A percentile compares a stretch with the other conserved stretches of the same genome.
Evolutionary conservation across 2,888 invertebrate species (phyloP).

Genomic region (Galerucella calmariensis): DNA sequence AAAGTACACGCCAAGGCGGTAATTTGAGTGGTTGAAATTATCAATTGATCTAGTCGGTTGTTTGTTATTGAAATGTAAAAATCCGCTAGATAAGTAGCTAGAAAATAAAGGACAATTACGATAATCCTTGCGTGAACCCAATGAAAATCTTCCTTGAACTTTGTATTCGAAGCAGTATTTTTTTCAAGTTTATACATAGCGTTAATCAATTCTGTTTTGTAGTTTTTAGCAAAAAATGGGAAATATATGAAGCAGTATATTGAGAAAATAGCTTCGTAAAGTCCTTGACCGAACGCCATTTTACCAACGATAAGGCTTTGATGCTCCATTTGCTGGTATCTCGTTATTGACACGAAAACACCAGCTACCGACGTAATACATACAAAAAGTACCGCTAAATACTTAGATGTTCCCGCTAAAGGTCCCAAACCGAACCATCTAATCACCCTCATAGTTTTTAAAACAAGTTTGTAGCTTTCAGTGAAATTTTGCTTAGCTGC

Average conservation of each 20-base stretch:
- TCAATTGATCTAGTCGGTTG: no score
- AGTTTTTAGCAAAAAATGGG: neutral
- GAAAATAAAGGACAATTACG: neutral
- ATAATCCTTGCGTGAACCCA: neutral
- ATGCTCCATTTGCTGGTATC: neutral
- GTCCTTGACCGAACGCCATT: constrained; percentile 1
- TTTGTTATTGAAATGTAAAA: neutral
- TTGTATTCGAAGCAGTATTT: neutral
- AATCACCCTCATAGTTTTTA: neutral
- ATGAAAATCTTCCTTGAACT: neutral
- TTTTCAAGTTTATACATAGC: constrained; percentile 3
- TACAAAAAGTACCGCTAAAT: neutral
- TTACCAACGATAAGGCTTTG: neutral
- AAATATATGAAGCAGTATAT: constrained; percentile 15
- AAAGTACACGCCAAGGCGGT: neutral
- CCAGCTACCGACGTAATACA: neutral
- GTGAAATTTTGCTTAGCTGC: neutral
- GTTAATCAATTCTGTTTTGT: neutral
- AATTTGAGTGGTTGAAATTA: neutral
- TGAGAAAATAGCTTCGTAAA: constrained; percentile 2
- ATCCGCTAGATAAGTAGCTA: no score
- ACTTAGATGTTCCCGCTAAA: neutral
- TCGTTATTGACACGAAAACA: neutral
- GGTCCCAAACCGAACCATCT: constrained; percentile 16
- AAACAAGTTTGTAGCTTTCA: neutral